Evolutionary conservation across 2,888 invertebrate species (phyloP).

Genomic region (Macaria notata): DNA sequence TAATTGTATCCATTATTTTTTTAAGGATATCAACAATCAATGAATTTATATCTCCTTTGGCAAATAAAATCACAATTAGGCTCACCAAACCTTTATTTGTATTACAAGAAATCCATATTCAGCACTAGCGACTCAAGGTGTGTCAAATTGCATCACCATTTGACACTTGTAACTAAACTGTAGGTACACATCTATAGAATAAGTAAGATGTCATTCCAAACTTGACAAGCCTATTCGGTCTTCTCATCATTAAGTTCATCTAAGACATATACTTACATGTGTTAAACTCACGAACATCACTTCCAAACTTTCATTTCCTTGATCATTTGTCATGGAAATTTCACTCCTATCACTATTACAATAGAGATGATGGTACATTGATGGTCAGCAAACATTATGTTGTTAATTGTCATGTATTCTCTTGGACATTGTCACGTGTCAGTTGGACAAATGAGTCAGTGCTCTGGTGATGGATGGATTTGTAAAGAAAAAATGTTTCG

Average conservation of each 20-base stretch:
- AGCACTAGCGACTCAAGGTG: constrained; percentile 7
- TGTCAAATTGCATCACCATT: constrained; percentile 13
- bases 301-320: constrained; percentile 5
- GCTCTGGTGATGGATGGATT: constrained; percentile 30
- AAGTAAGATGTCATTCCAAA: constrained; percentile 19
- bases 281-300: constrained; percentile 18
- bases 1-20: too few relatives aligned
- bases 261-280: constrained; percentile 31
- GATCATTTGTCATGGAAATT: constrained; percentile 3
- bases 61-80: too few relatives aligned
- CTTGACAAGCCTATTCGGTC: constrained; percentile 24
- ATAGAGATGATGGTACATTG: constrained; percentile 14
- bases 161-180: constrained; percentile 7
- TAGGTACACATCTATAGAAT: constrained; percentile 2
- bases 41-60: too few relatives aligned
- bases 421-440: constrained; percentile 31
- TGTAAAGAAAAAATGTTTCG: constrained; percentile 29
- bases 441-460: constrained; percentile 34
- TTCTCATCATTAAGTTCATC: constrained; percentile 9
- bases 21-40: too few relatives aligned
- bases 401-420: constrained; percentile 28
- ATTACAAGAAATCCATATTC: not conserved
- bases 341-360: constrained; percentile 12
- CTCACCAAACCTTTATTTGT: not conserved
- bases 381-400: constrained; percentile 9